A percentile compares a stretch with the other conserved stretches of the same genome.
Conservation (phyloP, 2,797 vertebrate genomes). For the Neostethus bicornis region DNA sequence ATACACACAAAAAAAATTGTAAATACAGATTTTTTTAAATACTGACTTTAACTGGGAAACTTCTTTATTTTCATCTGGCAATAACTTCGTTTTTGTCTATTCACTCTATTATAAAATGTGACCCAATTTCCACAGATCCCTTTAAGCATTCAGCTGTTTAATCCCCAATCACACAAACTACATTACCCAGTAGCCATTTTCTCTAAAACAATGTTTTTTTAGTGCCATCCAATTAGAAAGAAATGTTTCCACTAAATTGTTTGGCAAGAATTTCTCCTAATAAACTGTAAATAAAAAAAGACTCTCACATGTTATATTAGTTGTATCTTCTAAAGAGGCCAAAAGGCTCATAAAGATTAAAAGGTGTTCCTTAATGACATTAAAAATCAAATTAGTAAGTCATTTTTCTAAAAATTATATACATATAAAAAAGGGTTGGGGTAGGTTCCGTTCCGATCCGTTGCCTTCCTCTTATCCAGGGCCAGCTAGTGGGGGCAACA, state of each 20-base stretch:
- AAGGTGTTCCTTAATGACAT: too few species aligned
- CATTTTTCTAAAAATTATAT: too few species aligned
- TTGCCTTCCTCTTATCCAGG: too few species aligned
- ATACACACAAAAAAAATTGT: not conserved
- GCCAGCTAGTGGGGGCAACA: too few species aligned
- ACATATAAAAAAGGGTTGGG: too few species aligned
- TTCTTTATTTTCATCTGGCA: not conserved
- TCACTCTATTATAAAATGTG: not conserved
- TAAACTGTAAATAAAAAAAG: not conserved
- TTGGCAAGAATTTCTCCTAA: conserved; percentile 10
- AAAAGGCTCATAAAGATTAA: too few species aligned
- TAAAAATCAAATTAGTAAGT: too few species aligned
- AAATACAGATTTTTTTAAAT: not conserved
- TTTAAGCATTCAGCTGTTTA: conserved; percentile 26
- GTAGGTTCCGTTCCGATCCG: too few species aligned
- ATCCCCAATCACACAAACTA: conserved; percentile 32
- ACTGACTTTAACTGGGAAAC: not conserved
- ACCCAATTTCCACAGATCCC: not conserved
- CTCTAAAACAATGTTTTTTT: conserved; percentile 3
- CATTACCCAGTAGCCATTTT: conserved; percentile 12
- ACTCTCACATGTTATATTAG: too few species aligned
- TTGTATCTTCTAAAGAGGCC: too few species aligned
- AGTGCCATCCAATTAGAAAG: too few species aligned
- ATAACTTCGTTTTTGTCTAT: not conserved
- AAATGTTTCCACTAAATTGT: too few species aligned